A percentile compares a stretch with the other conserved stretches of the same genome.
Evolutionary conservation across 2,888 invertebrate species (phyloP).

Genomic region (Tinea semifulvella): DNA sequence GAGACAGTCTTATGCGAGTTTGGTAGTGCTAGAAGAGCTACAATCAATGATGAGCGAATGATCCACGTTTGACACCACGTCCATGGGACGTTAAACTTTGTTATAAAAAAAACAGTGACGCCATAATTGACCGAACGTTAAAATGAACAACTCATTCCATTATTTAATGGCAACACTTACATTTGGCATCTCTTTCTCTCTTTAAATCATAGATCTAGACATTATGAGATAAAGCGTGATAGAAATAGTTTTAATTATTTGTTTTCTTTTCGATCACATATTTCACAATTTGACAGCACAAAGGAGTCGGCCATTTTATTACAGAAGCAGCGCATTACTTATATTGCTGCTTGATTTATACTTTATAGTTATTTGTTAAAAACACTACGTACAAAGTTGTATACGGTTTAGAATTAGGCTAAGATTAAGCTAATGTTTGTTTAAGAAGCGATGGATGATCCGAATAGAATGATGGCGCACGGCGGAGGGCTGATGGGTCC

Average conservation of each 20-base stretch:
- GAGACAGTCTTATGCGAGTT: no score
- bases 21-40: no score
- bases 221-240: constrained; percentile 34
- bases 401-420: constrained; percentile 48
- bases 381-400: constrained; percentile 49
- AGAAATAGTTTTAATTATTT: constrained; percentile 52
- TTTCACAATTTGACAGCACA: constrained; percentile 25
- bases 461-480: constrained; percentile 85
- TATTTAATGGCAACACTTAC: constrained; percentile 30
- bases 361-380: constrained; percentile 13
- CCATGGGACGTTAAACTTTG: no score
- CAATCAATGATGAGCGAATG: no score
- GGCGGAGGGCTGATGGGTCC: constrained; percentile 82
- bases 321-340: constrained; percentile 19
- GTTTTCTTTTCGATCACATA: constrained; percentile 50
- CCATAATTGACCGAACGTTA: constrained; percentile 3
- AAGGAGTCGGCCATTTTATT: constrained; percentile 58
- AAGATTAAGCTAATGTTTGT: constrained; percentile 28
- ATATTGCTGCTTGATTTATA: constrained; percentile 6
- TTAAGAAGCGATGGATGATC: constrained; percentile 74
- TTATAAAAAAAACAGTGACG: not conserved
- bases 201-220: constrained; percentile 33
- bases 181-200: constrained; percentile 36
- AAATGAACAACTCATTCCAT: not conserved
- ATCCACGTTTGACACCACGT: no score